phyloP scores from a whole-genome alignment of 1,140 invertebrate species.

The Drosophila athabasca region DNA sequence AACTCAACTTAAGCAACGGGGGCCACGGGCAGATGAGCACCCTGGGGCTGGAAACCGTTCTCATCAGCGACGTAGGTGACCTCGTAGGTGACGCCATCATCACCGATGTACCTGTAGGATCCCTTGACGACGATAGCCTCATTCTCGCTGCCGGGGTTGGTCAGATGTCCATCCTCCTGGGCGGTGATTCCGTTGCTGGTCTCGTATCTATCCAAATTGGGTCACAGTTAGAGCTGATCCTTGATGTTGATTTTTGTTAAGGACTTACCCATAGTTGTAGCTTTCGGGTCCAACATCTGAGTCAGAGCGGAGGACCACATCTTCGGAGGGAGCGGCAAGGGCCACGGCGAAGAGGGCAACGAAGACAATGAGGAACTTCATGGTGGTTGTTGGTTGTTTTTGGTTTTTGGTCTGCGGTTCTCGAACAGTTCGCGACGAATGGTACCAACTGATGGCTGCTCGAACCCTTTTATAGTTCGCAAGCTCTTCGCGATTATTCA shows the following conservation, averaged over 20 bases:
- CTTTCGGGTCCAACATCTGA: conserved; percentile 83
- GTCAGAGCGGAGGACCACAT: conserved; percentile 70
- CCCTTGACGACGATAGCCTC: conserved; percentile 85
- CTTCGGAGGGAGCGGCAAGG: conserved; percentile 47
- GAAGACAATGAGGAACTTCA: conserved; percentile 77
- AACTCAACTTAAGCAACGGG: conserved; percentile 44
- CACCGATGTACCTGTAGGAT: conserved; percentile 85
- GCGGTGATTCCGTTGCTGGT: conserved; percentile 42
- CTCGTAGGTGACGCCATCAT: conserved; percentile 87
- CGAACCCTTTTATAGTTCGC: conserved; percentile 8
- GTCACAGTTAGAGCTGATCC: neutral
- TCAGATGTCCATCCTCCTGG: conserved; percentile 32
- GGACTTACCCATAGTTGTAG: conserved; percentile 84
- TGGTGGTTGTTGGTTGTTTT: conserved; percentile 31
- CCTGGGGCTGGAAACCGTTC: conserved; percentile 89
- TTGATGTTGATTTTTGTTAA: neutral
- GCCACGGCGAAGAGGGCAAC: conserved; percentile 72
- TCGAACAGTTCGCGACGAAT: neutral
- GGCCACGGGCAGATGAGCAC: conserved; percentile 86
- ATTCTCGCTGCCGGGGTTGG: conserved; percentile 54
- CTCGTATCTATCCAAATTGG: conserved; percentile 40
- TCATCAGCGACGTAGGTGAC: conserved; percentile 90
- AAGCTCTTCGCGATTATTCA: too few species aligned
- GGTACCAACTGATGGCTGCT: neutral
- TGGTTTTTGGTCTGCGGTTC: conserved; percentile 24